Evolutionary conservation across 2,888 invertebrate species (phyloP).

Genomic region (Apeira syringaria): DNA sequence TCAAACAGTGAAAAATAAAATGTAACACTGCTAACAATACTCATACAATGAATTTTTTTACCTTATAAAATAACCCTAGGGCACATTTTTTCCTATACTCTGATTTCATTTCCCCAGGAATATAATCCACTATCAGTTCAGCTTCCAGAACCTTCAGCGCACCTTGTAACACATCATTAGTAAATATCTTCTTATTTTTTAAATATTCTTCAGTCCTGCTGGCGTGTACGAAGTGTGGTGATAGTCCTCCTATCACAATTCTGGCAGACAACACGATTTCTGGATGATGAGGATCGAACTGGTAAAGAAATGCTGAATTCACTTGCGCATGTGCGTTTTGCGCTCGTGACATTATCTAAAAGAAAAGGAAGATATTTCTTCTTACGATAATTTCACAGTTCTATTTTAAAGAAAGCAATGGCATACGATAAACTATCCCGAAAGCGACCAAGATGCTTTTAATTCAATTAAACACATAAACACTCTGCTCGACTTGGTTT

Average conservation of each 20-base stretch:
- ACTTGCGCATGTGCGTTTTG: conserved; percentile 91
- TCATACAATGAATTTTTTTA: conserved; percentile 39
- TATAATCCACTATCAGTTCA: conserved; percentile 71
- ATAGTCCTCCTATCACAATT: conserved; percentile 85
- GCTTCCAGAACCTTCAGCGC: conserved; percentile 79
- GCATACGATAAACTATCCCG: no score
- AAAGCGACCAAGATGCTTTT: no score
- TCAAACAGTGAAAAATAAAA: no score
- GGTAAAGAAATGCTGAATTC: conserved; percentile 88
- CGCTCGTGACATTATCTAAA: conserved; percentile 87
- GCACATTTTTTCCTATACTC: conserved; percentile 84
- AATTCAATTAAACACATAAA: no score
- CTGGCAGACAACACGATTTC: conserved; percentile 66
- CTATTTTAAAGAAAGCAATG: no score
- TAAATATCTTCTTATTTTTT: conserved; percentile 57
- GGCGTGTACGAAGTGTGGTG: conserved; percentile 82
- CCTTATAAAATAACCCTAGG: conserved; percentile 86
- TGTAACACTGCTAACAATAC: no score
- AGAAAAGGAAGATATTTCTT: conserved; percentile 11
- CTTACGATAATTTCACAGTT: no score
- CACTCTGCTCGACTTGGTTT: no score
- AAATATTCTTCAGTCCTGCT: conserved; percentile 79
- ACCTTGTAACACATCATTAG: conserved; percentile 70
- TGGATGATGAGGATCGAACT: conserved; percentile 58
- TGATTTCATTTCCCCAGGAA: conserved; percentile 82